Evolutionary conservation across 2,113 vertebrate species (phyloP).

Genomic region (Oplegnathus fasciatus): DNA sequence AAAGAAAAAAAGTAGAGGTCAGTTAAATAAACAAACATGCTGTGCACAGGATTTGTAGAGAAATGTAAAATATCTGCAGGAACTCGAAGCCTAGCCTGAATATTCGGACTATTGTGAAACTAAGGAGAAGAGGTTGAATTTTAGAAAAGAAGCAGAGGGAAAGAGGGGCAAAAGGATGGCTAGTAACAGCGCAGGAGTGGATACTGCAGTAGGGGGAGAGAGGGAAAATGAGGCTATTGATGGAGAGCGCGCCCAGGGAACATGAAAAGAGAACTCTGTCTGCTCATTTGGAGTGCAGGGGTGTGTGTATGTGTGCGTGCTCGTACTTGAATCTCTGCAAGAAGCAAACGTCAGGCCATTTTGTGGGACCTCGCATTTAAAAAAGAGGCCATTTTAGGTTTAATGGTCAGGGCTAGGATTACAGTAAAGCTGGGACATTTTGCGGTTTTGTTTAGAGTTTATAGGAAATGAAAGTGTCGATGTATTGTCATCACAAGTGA

Average conservation of each 20-base stretch:
- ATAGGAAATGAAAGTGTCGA: neutral
- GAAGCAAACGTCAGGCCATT: conserved; percentile 55
- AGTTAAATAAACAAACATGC: conserved; percentile 15
- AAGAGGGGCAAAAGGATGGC: conserved; percentile 29
- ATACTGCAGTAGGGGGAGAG: conserved; percentile 56
- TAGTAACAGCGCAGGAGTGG: conserved; percentile 45
- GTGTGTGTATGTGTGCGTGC: conserved; percentile 17
- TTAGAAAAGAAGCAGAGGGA: conserved; percentile 30
- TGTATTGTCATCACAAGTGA: conserved; percentile 3
- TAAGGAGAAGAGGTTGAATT: conserved; percentile 23
- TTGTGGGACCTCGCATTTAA: conserved; percentile 41
- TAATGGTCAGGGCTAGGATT: neutral
- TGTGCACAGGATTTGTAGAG: neutral
- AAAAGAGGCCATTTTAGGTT: conserved; percentile 54
- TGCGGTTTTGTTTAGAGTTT: neutral
- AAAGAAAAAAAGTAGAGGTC: conserved; percentile 14
- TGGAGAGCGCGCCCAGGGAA: conserved; percentile 59
- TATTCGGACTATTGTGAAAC: conserved; percentile 22
- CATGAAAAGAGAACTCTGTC: conserved; percentile 76
- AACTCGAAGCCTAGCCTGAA: neutral
- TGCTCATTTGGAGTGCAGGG: conserved; percentile 62
- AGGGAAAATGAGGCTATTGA: conserved; percentile 79
- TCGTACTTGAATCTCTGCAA: conserved; percentile 33
- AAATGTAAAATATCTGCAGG: conserved; percentile 9
- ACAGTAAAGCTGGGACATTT: neutral